Evolutionary conservation across 1,140 invertebrate genomes (phyloP), one percentile per base, ranked within the genome.

Genomic region (Drosophila biarmipes): DNA sequence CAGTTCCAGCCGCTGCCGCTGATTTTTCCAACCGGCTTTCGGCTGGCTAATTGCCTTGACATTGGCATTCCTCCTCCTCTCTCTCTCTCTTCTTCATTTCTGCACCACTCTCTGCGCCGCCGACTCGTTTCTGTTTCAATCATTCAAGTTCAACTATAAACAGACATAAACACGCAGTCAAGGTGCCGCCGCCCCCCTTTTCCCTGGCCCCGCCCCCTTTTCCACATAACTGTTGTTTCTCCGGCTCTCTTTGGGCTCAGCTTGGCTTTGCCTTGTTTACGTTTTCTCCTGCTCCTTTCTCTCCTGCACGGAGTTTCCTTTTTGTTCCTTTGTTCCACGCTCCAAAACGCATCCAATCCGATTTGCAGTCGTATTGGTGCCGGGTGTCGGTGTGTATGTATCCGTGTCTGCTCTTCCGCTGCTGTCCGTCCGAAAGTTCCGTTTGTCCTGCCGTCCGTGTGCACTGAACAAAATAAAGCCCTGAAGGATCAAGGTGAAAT

Each of bases 11-110:
- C 45, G 24, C 48, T 24, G 66, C 67, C 68, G 74, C 76, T 87
- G 75, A 82, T 75, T 87, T 87, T 87, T 87, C 84, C 84, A 87
- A 87, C 84, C 82, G 82, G 82, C 82, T 86, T 87, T 89, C 76
- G 74, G 56, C 57, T 74, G 80, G 85, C 79, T 87, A 87, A 87
- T 87, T 87, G 84, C 85, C 85, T 87, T 87, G 84, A 87, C 84
- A 87, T 87, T 87, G 84, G 84, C 84, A 87, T 87, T 89, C 84
- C 72, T 62, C 72, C 56, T 74, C 61, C 54, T 61, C 52, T 31
- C 27, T 21, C 31, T 49, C 34, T 37, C 51, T 12, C 11, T 42
- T 54, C 35, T 78, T 45, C 11, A 43, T 35, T 55, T 43, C 54
- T 21, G 53, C 21, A 34, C 15, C 24, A 17, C 42, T 55, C 55